Evolutionary conservation across 2,113 vertebrate genomes (phyloP), one percentile per base, ranked within the genome.

Genomic region (Tyto alba): DNA sequence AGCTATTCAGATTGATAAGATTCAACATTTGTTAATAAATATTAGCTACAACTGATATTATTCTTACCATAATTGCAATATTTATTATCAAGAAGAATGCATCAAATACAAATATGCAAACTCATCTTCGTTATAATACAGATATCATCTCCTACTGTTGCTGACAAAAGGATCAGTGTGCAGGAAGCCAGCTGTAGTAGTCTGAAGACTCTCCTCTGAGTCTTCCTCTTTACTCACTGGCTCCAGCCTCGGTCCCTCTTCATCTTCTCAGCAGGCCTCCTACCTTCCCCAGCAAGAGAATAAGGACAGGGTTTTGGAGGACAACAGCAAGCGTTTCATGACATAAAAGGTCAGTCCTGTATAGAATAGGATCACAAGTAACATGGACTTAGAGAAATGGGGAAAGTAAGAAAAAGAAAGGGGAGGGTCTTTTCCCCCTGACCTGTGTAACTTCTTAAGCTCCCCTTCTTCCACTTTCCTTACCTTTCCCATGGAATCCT

Each of bases 261-360:
- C 12, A 26, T 34, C 38, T 38, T 69, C 62, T 32, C 43, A 27
- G 25, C 34, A 45, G 26, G 19, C 60, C 53, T 40, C 27, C 8
- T 17, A 3, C 25, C 13, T 48, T 50, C n/a, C 66, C 29, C 69
- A 60, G 53, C 40, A 45, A 27, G 23, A 78, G 52, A 26, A 45
- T 2, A 6, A 38, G 41, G 25, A 52, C 0, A 0, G 25, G n/a
- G 8, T 11, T 77, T 27, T n/a, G 29, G 47, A 47, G 59, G 29
- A 11, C 2, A 2, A 63, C 11, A 71, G 36, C 26, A 27, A 68
- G 7, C 16, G 11, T 13, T 29, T 40, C 38, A 6, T 6, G 16
- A 3, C 25, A 29, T 36, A 14, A 25, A 25, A 73, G 21, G 13
- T 32, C n/a, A 45, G 72, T 19, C 47, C 56, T 40, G 16, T 30